Conservation (phyloP, 2,888 invertebrate genomes). For the Macrosiphum euphorbiae region DNA sequence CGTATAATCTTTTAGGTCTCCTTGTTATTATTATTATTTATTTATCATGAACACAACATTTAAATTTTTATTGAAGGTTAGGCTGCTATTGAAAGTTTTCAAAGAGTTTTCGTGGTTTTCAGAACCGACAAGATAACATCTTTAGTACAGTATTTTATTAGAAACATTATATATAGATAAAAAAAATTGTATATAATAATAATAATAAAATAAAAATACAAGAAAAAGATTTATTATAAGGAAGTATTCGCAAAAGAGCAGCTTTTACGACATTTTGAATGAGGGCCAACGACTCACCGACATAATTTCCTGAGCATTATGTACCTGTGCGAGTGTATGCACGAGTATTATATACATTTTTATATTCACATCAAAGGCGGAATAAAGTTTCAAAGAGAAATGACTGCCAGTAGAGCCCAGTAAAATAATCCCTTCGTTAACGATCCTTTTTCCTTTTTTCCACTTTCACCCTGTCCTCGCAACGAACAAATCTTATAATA, state of each 20-base stretch:
- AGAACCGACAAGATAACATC: constrained; percentile 31
- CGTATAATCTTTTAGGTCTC: constrained; percentile 18
- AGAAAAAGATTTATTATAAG: constrained; percentile 58
- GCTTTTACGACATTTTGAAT: constrained; percentile 61
- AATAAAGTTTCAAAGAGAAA: constrained; percentile 65
- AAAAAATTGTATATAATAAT: constrained; percentile 24
- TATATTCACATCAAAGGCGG: constrained; percentile 64
- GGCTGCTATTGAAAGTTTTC: constrained; percentile 24
- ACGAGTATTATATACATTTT: constrained; percentile 54
- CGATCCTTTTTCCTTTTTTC: constrained; percentile 61
- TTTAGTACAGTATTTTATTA: constrained; percentile 34
- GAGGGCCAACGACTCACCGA: constrained; percentile 49
- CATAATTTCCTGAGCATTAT: constrained; percentile 58
- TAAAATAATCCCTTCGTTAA: constrained; percentile 65
- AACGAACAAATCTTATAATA: constrained; percentile 64
- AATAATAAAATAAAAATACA: constrained; percentile 24
- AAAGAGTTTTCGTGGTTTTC: constrained; percentile 49
- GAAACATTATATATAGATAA: constrained; percentile 21
- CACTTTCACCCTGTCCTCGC: neutral
- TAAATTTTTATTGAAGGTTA: constrained; percentile 40
- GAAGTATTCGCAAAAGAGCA: constrained; percentile 57
- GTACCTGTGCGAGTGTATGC: constrained; percentile 17
- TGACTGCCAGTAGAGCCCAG: constrained; percentile 55
- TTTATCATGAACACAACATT: constrained; percentile 48
- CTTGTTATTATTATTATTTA: constrained; percentile 45